These are phyloP conservation scores for Thamnaconus septentrionalis DNA, from an alignment of 2,113 vertebrate species.

Conservation along the genomic window DNA sequence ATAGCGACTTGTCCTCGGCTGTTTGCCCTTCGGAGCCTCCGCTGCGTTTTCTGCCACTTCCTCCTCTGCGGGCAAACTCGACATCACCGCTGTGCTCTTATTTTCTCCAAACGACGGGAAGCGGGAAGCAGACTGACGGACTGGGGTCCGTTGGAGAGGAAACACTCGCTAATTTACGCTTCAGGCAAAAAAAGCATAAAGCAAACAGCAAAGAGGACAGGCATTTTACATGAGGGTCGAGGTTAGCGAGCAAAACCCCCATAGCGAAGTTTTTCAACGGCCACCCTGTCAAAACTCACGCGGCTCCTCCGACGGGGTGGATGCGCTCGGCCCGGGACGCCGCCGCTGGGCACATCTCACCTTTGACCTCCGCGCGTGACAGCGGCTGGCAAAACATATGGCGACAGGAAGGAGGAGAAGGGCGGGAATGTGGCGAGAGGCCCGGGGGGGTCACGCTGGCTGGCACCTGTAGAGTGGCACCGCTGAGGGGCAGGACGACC, in stretches of 20 bases:
- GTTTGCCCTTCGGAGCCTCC: conserved; percentile 44
- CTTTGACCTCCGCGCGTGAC: conserved; percentile 50
- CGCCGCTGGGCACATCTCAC: conserved; percentile 56
- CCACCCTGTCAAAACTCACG: conserved; percentile 35
- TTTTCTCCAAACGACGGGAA: conserved; percentile 46
- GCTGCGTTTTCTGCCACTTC: neutral
- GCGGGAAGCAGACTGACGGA: conserved; percentile 19
- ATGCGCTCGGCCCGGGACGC: conserved; percentile 40
- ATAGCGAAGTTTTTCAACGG: conserved; percentile 28
- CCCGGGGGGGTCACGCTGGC: conserved; percentile 36
- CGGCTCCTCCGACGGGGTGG: conserved; percentile 49
- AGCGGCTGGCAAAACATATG: conserved; percentile 45
- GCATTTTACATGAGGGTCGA: conserved; percentile 1
- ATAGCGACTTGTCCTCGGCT: conserved; percentile 21
- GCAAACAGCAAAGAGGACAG: neutral
- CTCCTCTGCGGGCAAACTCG: no score
- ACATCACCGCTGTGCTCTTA: neutral
- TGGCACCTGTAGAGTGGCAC: conserved; percentile 36
- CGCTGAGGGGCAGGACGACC: neutral
- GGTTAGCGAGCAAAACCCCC: conserved; percentile 28
- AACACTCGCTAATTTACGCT: conserved; percentile 23
- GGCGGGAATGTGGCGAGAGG: neutral
- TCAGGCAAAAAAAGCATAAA: neutral
- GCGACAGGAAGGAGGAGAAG: conserved; percentile 15
- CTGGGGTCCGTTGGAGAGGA: conserved; percentile 40